phyloP scores from a whole-genome alignment of 2,888 invertebrate genomes.

The Dynastes hyllus region DNA sequence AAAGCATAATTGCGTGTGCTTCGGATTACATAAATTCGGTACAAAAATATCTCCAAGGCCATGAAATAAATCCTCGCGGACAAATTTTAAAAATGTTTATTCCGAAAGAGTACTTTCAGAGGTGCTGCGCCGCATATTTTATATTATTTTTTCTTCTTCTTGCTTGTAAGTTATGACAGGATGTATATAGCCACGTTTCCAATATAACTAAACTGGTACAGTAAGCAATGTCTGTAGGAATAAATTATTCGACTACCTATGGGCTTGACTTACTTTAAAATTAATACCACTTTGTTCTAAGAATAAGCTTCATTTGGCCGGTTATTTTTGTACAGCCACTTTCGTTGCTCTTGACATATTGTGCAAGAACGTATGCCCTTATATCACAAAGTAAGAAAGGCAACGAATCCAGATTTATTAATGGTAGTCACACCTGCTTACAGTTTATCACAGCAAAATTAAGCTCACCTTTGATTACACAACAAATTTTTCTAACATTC shows the following conservation, averaged over 20 bases:
- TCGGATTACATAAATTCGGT: conserved; percentile 7
- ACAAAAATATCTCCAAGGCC: conserved; percentile 8
- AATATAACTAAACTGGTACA: conserved; percentile 19
- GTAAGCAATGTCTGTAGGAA: conserved; percentile 1
- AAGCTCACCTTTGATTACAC: too few species aligned
- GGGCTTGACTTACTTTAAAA: conserved; percentile 13
- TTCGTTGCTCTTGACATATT: conserved; percentile 32
- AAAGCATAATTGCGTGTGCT: neutral
- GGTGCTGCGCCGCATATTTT: conserved; percentile 22
- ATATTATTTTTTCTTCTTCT: conserved; percentile 20
- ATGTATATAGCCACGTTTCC: neutral
- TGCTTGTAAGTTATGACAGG: conserved; percentile 11
- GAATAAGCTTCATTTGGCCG: conserved; percentile 11
- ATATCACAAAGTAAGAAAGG: neutral
- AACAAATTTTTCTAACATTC: too few species aligned
- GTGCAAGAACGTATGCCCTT: conserved; percentile 4
- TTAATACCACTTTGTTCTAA: conserved; percentile 21
- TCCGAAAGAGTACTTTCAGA: conserved; percentile 16
- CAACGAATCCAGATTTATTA: neutral
- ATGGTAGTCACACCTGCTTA: too few species aligned
- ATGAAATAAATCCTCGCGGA: conserved; percentile 17
- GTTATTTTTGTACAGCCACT: conserved; percentile 25
- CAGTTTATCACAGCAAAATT: too few species aligned
- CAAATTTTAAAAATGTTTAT: conserved; percentile 24
- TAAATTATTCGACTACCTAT: conserved; percentile 30